A percentile compares a stretch with the other conserved stretches of the same genome.
phyloP scores from a whole-genome alignment of 2,888 invertebrate species.

The Odontothrips loti region DNA sequence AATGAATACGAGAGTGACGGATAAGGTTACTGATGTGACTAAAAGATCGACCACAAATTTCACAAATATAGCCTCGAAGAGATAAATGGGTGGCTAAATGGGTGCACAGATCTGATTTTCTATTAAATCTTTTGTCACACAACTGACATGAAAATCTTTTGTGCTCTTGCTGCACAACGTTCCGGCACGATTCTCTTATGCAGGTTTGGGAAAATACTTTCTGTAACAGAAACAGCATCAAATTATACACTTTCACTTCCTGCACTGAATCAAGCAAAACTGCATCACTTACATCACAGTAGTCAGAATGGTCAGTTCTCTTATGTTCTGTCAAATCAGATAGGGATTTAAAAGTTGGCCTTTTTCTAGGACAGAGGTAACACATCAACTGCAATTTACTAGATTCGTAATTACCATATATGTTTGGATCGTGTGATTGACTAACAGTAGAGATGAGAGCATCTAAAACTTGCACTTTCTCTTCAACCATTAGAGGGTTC shows the following conservation, averaged over 20 bases:
- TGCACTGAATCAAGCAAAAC: neutral
- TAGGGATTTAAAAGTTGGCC: neutral
- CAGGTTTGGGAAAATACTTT: neutral
- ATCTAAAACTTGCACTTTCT: neutral
- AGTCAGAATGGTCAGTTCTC: neutral
- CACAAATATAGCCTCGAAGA: neutral
- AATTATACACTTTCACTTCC: neutral
- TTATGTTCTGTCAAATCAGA: neutral
- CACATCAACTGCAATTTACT: neutral
- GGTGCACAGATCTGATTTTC: neutral
- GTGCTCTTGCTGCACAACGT: neutral
- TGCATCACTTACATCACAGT: neutral
- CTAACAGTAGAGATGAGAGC: neutral
- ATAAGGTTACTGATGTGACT: neutral
- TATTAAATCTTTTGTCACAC: neutral
- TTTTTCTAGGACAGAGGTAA: neutral
- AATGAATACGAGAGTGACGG: neutral
- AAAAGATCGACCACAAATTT: neutral
- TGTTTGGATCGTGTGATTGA: neutral
- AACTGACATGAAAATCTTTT: neutral
- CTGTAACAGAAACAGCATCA: neutral
- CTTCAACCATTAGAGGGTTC: neutral
- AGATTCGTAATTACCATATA: neutral
- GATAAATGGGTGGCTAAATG: neutral
- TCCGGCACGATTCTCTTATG: neutral